Evolutionary conservation across 2,113 vertebrate species (phyloP), one percentile per base, ranked within the genome.

Genomic region (Alaudala cheleensis): DNA sequence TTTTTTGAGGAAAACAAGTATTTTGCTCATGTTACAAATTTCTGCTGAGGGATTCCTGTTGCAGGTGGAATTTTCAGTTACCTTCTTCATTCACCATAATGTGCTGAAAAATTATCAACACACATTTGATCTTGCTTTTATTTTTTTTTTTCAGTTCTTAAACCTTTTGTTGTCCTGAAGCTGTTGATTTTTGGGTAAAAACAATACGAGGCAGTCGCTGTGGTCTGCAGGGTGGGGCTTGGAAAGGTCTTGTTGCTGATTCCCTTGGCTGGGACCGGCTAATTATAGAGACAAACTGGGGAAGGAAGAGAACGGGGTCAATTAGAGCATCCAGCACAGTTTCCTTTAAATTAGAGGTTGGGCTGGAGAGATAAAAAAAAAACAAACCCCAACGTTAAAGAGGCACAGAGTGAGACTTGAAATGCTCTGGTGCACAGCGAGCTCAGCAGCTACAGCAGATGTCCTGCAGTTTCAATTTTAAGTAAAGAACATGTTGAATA

Each of bases 201-300:
- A 95, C 96, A 98, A 95, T 97, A 53, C 23, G 20, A 97, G 93
- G 96, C 73, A 65, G 95, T 94, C 45, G 67, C 92, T 97, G 94
- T 96, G 97, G 96, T 96, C 56, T 47, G 64, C 76, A 97, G 96
- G 97, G 98, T 97, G 96, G 69, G 94, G 97, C 90, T 97, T 74
- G 4, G 72, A 87, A 95, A 57, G 95, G 91, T 78, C 91, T 81
- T 81, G 74, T 74, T 97, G 95, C 96, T 95, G 93, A 94, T 97
- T 97, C 87, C 84, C 91, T 95, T 95, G 20, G 33, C 66, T 96
- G 95, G 94, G 92, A 96, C 87, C 84, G 58, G 84, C 96, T 97
- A 97, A 98, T 98, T 98, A 98, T 93, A 98, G 97, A 96, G 86
- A 88, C 84, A 97, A 94, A 97, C 92, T 90, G 89, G 96, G 97